These are phyloP conservation scores for Globia sparganii DNA, from an alignment of 2,888 invertebrate species.

Conservation along the genomic window DNA sequence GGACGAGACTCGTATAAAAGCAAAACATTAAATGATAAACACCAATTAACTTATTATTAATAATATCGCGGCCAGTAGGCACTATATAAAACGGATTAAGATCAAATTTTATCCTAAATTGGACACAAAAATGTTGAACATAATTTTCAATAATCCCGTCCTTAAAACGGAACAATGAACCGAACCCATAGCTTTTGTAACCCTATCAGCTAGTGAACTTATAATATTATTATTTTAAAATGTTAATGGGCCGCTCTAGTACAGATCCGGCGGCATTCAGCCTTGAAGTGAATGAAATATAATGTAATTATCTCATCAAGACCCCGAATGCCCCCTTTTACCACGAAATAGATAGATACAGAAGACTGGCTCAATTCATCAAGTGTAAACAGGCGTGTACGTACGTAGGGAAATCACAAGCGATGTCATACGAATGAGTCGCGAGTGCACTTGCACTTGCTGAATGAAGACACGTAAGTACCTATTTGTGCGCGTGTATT, in stretches of 20 bases:
- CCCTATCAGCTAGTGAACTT: constrained; percentile 54
- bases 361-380: neutral
- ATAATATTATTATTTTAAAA: constrained; percentile 64
- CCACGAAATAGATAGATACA: neutral
- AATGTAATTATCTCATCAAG: constrained; percentile 69
- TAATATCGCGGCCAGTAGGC: neutral
- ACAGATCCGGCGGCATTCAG: constrained; percentile 55
- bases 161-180: constrained; percentile 47
- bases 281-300: constrained; percentile 65
- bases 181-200: constrained; percentile 46
- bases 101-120: constrained; percentile 47
- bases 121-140: constrained; percentile 52
- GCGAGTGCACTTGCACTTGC: neutral
- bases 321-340: constrained; percentile 44
- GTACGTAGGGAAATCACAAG: neutral
- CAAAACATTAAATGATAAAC: neutral
- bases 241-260: constrained; percentile 53
- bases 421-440: neutral
- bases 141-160: constrained; percentile 39
- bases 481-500: neutral
- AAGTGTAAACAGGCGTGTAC: neutral
- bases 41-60: neutral
- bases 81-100: constrained; percentile 4
- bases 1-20: neutral
- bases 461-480: neutral